A percentile compares a stretch with the other conserved stretches of the same genome.
phyloP scores from a whole-genome alignment of 2,113 vertebrate species.

The Crotalus viridis region DNA sequence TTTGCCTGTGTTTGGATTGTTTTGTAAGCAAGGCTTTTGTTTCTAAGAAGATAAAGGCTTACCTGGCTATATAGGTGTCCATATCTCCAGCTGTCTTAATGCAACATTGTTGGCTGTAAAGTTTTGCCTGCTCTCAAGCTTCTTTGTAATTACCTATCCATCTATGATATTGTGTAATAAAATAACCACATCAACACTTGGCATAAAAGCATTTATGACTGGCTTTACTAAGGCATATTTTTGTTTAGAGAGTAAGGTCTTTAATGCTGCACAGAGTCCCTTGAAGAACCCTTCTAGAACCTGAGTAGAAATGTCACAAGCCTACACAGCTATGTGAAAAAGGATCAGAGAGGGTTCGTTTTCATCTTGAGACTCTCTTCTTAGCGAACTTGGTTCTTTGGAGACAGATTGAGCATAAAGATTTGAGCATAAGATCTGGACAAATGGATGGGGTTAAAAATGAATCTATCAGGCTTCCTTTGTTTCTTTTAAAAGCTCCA shows the following conservation, averaged over 20 bases:
- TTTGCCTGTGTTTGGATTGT: neutral
- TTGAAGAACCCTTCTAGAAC: neutral
- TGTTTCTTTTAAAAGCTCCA: neutral
- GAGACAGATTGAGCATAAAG: neutral
- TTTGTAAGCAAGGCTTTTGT: neutral
- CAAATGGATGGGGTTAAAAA: accelerated
- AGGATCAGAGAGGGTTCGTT: neutral
- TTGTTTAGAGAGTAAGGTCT: neutral
- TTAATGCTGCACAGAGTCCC: neutral
- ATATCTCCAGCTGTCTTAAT: neutral
- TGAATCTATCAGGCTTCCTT: neutral
- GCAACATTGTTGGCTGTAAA: neutral
- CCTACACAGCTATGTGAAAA: neutral
- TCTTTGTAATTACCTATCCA: neutral
- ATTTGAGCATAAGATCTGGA: neutral
- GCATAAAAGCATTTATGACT: neutral
- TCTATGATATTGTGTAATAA: neutral
- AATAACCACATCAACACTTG: neutral
- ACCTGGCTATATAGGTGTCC: neutral
- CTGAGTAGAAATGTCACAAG: neutral
- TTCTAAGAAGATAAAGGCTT: neutral
- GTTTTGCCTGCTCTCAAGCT: neutral
- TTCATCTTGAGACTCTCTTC: neutral
- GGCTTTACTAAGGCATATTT: neutral
- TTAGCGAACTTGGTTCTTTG: neutral